Evolutionary conservation across 2,797 vertebrate genomes (phyloP), one percentile per base, ranked within the genome.

Genomic region (Pygocentrus nattereri): DNA sequence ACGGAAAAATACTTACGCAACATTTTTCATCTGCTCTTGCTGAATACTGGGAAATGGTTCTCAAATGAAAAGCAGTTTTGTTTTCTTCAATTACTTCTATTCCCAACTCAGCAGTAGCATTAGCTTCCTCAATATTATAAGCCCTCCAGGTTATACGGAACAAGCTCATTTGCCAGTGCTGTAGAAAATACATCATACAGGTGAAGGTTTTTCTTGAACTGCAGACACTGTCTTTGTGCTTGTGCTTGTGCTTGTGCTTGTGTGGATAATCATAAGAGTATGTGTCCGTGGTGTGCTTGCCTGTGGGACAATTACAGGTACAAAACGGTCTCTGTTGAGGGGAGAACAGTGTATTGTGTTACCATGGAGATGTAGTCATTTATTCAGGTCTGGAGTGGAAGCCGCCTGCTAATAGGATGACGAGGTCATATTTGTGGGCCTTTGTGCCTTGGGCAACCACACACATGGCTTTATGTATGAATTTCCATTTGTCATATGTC

Each of bases 331-430:
- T 76, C n/a, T 19, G 30, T 72, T 76, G 47, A 67, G 72, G 52
- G 38, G 30, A 21, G 27, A 75, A 74, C 52, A 25, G 50, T 50
- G 4, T 78, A 67, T 34, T 74, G 16, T 59, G 81, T 85, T 85
- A 79, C 84, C 73, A 76, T 82, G 79, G 82, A 64, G 73, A 87
- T 71, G 31, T 64, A 73, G 76, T 80, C 69, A 79, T 79, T 52
- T 73, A 74, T 59, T 78, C 70, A 58, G 70, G 49, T 50, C 71
- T 67, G 74, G 65, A 76, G 41, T 78, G 59, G 61, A 50, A 61
- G 58, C 31, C 61, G 58, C 68, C 69, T 47, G 27, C n/a, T 83
- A 82, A 84, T 84, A 34, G 58, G 78, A 75, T 78, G 80, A 75
- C 70, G 65, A n/a, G 65, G 81, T 87, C 81, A 79, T 56, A 69